These are phyloP conservation scores for Drosophila miranda DNA, from an alignment of 1,140 invertebrate species.

Conservation along the genomic window DNA sequence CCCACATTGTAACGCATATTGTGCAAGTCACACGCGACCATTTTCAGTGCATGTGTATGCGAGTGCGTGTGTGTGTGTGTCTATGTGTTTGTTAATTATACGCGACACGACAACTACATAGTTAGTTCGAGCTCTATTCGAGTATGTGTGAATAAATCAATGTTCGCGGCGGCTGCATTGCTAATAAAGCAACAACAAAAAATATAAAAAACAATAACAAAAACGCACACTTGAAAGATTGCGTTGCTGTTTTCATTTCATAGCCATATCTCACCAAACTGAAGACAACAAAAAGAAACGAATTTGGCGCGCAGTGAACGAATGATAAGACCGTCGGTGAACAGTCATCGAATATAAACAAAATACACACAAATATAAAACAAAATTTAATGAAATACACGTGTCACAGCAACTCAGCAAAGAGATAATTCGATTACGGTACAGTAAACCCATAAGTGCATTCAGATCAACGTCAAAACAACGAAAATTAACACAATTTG, in stretches of 20 bases:
- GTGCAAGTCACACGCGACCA: slow-evolving; percentile 58
- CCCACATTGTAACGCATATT: slow-evolving; percentile 24
- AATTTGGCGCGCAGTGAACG: slow-evolving; percentile 40
- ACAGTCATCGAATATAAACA: slow-evolving; percentile 19
- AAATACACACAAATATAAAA: slow-evolving; percentile 21
- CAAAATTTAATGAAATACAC: slow-evolving; percentile 35
- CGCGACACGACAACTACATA: slow-evolving; percentile 33
- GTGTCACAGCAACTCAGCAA: slow-evolving; percentile 25
- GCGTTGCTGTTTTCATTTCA: slow-evolving; percentile 7
- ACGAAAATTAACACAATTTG: slow-evolving; percentile 19
- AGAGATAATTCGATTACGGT: slow-evolving; percentile 18
- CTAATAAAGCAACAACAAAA: slow-evolving; percentile 19
- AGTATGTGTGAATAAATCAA: slow-evolving; percentile 44
- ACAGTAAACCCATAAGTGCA: slow-evolving; percentile 19
- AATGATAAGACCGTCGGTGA: slow-evolving; percentile 10
- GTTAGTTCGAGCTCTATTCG: slow-evolving; percentile 17
- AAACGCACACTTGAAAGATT: slow-evolving; percentile 8
- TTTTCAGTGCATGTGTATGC: background rate
- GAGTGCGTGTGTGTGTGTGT: background rate
- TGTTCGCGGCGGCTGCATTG: slow-evolving; percentile 41
- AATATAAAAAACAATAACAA: slow-evolving; percentile 10
- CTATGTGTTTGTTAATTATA: slow-evolving; percentile 51
- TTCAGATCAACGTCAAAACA: background rate
- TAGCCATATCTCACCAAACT: background rate
- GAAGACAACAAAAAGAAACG: background rate